A percentile compares a stretch with the other conserved stretches of the same genome.
Conservation (phyloP, 35 echinoderm and acorn worm genomes). For the Apostichopus japonicus region DNA sequence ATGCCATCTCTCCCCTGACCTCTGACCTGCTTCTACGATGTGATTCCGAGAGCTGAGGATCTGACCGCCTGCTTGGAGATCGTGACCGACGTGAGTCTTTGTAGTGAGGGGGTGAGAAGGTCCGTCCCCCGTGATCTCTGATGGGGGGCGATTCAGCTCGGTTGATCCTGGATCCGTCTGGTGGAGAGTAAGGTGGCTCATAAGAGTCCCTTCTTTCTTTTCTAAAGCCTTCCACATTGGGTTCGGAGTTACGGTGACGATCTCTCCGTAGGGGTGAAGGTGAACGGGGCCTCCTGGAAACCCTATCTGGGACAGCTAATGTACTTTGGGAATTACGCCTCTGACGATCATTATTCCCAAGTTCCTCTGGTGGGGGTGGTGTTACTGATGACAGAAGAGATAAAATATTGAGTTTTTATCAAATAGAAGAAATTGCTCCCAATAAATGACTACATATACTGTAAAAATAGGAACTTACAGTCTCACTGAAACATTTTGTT, state of each 20-base stretch:
- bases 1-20: conserved; percentile 81
- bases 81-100: conserved; percentile 77
- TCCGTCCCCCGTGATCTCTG: conserved; percentile 50
- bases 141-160: conserved; percentile 35
- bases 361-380: conserved; percentile 85
- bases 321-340: conserved; percentile 83
- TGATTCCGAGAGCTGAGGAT: conserved; percentile 43
- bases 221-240: conserved; percentile 15
- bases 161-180: conserved; percentile 21
- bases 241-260: conserved; percentile 54
- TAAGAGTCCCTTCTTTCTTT: conserved; percentile 53
- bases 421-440: background rate
- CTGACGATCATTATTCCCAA: conserved; percentile 62
- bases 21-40: conserved; percentile 91
- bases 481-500: background rate
- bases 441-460: background rate
- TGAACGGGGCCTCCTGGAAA: conserved; percentile 58
- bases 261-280: conserved; percentile 78
- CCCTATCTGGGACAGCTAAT: conserved; percentile 82
- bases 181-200: conserved; percentile 50
- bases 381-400: conserved; percentile 63
- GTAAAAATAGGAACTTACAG: background rate
- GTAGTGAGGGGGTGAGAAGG: conserved; percentile 75
- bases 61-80: conserved; percentile 71
- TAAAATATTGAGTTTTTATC: background rate